These are phyloP conservation scores for Garrulus glandarius DNA, from an alignment of 2,797 vertebrate species.

Conservation along the genomic window DNA sequence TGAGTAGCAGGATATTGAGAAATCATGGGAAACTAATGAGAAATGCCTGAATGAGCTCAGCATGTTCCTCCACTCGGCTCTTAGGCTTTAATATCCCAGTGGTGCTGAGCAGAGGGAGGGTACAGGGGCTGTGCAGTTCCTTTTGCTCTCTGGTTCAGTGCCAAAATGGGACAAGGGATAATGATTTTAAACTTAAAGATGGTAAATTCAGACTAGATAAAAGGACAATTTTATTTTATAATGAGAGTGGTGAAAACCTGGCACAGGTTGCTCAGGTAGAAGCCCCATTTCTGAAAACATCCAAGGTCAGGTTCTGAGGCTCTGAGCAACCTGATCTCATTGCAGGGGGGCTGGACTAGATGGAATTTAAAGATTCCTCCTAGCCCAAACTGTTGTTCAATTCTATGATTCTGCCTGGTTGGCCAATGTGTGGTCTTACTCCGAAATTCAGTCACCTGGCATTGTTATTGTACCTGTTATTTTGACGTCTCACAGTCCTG, in stretches of 20 bases:
- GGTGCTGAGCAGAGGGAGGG: not conserved
- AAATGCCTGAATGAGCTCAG: not conserved
- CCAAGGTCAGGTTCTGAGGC: not conserved
- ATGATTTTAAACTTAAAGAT: not conserved
- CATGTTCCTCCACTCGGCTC: not conserved
- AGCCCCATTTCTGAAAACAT: not conserved
- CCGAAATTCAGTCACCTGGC: not conserved
- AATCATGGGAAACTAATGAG: not conserved
- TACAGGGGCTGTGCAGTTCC: not conserved
- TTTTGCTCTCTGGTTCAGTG: not conserved
- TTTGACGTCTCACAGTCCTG: not conserved
- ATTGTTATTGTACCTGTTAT: not conserved
- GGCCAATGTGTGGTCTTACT: not conserved
- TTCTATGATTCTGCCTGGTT: not conserved
- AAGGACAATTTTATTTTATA: not conserved
- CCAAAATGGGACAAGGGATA: not conserved
- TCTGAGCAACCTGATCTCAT: not conserved
- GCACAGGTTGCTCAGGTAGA: not conserved
- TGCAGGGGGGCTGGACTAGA: not conserved
- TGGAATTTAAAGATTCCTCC: not conserved
- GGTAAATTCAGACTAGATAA: not conserved
- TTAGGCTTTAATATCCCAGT: not conserved
- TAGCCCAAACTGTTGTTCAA: not conserved
- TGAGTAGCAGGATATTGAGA: constrained; percentile 6
- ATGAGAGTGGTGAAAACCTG: not conserved